phyloP scores from a whole-genome alignment of 2,113 vertebrate species.

The Meriones unguiculatus region DNA sequence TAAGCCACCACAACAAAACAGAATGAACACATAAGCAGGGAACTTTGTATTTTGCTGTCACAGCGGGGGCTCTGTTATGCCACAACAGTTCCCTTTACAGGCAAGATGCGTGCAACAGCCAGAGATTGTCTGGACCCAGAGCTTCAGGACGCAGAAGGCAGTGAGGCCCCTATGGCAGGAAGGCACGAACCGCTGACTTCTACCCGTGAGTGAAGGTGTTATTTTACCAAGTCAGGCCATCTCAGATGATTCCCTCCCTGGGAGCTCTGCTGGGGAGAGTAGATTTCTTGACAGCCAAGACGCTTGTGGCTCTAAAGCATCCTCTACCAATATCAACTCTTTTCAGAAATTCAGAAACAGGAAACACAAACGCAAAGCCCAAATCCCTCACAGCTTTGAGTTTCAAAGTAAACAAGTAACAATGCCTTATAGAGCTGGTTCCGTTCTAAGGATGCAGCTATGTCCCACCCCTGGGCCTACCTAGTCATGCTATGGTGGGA shows the following conservation, averaged over 20 bases:
- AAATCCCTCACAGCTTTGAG: neutral
- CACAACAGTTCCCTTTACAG: neutral
- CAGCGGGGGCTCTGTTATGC: rapidly evolving
- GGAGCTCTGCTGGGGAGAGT: neutral
- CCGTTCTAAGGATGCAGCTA: neutral
- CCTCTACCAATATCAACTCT: neutral
- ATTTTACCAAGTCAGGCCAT: neutral
- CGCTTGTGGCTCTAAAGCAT: neutral
- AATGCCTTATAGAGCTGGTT: rapidly evolving
- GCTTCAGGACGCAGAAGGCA: neutral
- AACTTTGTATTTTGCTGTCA: neutral
- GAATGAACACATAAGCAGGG: neutral
- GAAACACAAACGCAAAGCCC: neutral
- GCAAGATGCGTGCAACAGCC: neutral
- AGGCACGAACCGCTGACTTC: neutral
- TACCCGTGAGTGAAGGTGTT: neutral
- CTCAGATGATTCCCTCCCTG: neutral
- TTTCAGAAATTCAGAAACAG: neutral
- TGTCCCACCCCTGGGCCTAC: neutral
- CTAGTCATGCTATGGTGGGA: neutral
- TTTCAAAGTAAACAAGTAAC: neutral
- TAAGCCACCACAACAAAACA: neutral
- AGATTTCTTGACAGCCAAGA: neutral
- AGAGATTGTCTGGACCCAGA: rapidly evolving
- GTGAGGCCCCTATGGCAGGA: neutral